These are phyloP conservation scores for Eublepharis macularius DNA, from an alignment of 2,113 vertebrate species.

Conservation along the genomic window DNA sequence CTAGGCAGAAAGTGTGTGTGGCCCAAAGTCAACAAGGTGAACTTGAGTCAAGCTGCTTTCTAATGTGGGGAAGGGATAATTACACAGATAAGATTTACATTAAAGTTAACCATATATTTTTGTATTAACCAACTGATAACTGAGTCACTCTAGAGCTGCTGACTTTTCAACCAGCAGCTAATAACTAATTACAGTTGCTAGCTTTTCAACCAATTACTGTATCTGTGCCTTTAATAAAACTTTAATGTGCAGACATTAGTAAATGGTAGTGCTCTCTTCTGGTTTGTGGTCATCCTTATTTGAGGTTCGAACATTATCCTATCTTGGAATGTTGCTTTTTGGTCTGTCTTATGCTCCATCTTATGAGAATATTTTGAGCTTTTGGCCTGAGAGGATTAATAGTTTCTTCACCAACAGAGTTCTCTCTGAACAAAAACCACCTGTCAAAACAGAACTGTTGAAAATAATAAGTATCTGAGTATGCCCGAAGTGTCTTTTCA, in stretches of 20 bases:
- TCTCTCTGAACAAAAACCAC: background rate
- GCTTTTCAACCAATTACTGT: background rate
- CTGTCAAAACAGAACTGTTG: too few relatives aligned
- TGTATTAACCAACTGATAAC: background rate
- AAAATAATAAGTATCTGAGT: background rate
- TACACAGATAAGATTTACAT: background rate
- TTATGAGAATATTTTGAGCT: background rate
- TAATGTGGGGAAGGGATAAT: background rate
- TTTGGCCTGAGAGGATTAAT: background rate
- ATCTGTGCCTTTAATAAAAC: background rate
- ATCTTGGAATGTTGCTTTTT: too few relatives aligned
- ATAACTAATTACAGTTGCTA: background rate
- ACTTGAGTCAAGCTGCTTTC: background rate
- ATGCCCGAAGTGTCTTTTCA: background rate
- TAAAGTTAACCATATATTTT: background rate
- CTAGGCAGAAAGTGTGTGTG: too few relatives aligned
- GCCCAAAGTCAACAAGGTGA: too few relatives aligned
- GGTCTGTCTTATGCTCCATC: background rate
- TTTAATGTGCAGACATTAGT: background rate
- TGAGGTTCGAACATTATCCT: too few relatives aligned
- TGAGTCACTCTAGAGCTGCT: background rate
- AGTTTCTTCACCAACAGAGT: background rate
- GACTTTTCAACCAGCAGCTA: background rate
- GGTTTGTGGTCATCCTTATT: background rate
- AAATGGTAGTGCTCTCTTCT: background rate